Evolutionary conservation across 2,888 invertebrate species (phyloP).

Genomic region (Platynereis dumerilii): DNA sequence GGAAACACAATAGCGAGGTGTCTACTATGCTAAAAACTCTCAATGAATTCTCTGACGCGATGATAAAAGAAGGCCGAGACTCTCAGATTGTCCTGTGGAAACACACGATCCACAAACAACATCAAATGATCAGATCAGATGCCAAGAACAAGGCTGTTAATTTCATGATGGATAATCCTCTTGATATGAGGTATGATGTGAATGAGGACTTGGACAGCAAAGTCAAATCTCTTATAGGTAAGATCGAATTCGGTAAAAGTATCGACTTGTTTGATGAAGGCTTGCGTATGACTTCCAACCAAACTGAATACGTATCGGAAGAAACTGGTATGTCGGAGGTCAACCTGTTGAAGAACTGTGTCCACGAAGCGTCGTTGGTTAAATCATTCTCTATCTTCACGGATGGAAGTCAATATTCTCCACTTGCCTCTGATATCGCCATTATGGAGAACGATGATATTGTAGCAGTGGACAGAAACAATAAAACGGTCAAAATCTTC

Average conservation of each 20-base stretch:
- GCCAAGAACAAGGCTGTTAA: slow-evolving; percentile 10
- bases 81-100: slow-evolving; percentile 13
- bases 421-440: slow-evolving; percentile 3
- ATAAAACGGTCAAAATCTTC: slow-evolving; percentile 24
- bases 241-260: slow-evolving; percentile 13
- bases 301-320: background rate
- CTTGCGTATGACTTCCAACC: slow-evolving; percentile 6
- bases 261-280: slow-evolving; percentile 12
- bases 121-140: background rate
- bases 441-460: slow-evolving; percentile 6
- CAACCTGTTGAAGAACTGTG: slow-evolving; percentile 3
- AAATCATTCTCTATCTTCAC: slow-evolving; percentile 23
- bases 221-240: slow-evolving; percentile 15
- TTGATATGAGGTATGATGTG: slow-evolving; percentile 10
- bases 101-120: slow-evolving; percentile 8
- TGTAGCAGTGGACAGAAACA: slow-evolving; percentile 20
- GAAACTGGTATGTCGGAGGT: background rate
- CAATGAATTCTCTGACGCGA: slow-evolving; percentile 10
- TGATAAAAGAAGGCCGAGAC: slow-evolving; percentile 5
- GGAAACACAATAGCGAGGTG: slow-evolving; percentile 14
- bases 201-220: background rate
- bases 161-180: slow-evolving; percentile 2
- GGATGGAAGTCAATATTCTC: slow-evolving; percentile 21
- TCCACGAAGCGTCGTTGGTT: slow-evolving; percentile 11
- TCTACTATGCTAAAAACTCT: slow-evolving; percentile 9